These are phyloP conservation scores for Coturnix japonica DNA, from an alignment of 2,113 vertebrate genomes.

Conservation along the genomic window DNA sequence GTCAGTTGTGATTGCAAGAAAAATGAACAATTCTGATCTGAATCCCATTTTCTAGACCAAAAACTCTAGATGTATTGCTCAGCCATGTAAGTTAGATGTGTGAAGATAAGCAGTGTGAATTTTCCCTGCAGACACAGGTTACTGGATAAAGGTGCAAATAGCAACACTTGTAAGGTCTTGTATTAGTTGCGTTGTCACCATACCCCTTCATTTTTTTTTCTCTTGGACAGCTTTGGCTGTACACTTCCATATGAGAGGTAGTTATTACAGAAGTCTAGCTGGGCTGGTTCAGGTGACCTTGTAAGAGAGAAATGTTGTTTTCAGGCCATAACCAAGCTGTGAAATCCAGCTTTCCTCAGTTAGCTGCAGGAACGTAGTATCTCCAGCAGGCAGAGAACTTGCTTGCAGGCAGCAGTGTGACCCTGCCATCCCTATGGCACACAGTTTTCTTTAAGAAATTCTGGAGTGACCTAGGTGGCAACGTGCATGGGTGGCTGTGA, in stretches of 20 bases:
- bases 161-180: background rate
- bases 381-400: background rate
- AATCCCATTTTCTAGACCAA: background rate
- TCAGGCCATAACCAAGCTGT: background rate
- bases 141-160: slow-evolving; percentile 23
- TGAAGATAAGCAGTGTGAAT: slow-evolving; percentile 18
- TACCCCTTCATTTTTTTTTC: background rate
- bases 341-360: background rate
- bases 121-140: background rate
- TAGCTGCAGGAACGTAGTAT: background rate
- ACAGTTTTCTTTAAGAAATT: background rate
- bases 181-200: background rate
- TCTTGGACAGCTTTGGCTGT: background rate
- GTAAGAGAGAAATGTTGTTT: background rate
- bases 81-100: background rate
- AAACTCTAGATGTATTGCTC: slow-evolving; percentile 15
- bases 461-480: fast-evolving
- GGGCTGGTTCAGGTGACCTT: background rate
- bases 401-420: background rate
- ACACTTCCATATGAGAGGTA: background rate
- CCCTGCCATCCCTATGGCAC: background rate
- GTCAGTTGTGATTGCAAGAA: background rate
- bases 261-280: background rate
- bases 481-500: background rate
- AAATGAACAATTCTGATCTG: background rate